Evolutionary conservation across 2,113 vertebrate species (phyloP).

Genomic region (Amphiprion percula): DNA sequence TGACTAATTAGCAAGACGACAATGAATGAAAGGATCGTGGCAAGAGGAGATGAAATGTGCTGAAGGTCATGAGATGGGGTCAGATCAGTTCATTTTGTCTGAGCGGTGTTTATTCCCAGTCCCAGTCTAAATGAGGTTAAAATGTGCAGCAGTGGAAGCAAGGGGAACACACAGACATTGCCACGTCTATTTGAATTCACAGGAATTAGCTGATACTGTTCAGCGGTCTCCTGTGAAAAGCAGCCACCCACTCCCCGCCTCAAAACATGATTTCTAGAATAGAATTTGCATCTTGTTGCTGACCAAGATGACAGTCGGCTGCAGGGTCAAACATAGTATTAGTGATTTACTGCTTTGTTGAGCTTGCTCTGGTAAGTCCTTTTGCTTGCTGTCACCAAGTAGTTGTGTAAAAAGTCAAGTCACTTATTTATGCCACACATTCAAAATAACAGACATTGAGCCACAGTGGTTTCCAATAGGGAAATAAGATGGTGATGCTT

Average conservation of each 20-base stretch:
- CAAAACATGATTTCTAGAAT: slow-evolving; percentile 34
- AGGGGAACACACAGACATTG: slow-evolving; percentile 8
- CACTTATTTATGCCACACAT: neutral
- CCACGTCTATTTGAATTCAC: slow-evolving; percentile 55
- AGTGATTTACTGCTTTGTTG: neutral
- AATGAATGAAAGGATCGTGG: slow-evolving; percentile 45
- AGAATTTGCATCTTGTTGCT: slow-evolving; percentile 25
- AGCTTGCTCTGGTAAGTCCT: neutral
- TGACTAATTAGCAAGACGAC: slow-evolving; percentile 44
- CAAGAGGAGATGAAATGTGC: slow-evolving; percentile 22
- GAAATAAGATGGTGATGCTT: no score
- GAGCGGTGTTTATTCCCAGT: slow-evolving; percentile 14
- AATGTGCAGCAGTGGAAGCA: slow-evolving; percentile 30
- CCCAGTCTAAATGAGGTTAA: slow-evolving; percentile 56
- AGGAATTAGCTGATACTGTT: slow-evolving; percentile 54
- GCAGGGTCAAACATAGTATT: neutral
- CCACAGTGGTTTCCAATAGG: no score
- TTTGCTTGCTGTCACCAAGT: neutral
- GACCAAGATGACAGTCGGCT: slow-evolving; percentile 29
- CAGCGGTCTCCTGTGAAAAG: slow-evolving; percentile 37
- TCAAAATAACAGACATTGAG: no score
- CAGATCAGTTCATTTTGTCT: slow-evolving; percentile 22
- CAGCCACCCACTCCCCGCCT: slow-evolving; percentile 26
- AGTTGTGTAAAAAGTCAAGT: neutral
- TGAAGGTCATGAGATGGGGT: slow-evolving; percentile 34